Base-by-base conservation (phyloP, 1,140 invertebrate genomes). In the Venturia canescens region DNA sequence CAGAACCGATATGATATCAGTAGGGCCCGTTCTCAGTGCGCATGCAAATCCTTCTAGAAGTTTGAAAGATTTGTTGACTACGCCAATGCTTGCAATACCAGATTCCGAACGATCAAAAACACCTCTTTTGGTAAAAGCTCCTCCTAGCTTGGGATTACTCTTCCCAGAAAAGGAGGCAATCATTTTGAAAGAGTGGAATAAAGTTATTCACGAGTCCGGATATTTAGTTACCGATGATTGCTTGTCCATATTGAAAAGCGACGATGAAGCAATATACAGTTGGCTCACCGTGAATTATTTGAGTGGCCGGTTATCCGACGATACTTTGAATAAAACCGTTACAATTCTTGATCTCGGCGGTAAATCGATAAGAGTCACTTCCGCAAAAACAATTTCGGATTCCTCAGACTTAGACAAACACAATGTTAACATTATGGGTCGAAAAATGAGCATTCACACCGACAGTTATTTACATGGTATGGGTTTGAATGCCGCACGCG, bases 251-350 rank as follows among this genome's bases (percentile, higher is more conserved):
- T 97, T 99, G 97, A 96, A 98, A 87, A 98, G 98, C 4, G 94
- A 94, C 0, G 97, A 98, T 87, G 98, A 99, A 93, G 98, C 97
- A 69, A 95, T 98, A 71, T 98, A 96, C 90, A 97, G 97, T 16
- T 99, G 98, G 98, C 97, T 98, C 88, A 98, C 97, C 0, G 95
- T 98, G 6, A 98, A 98, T 90, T 98, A 97, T 85, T 90, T 98
- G 9, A 90, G 97, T 80, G 95, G 96, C 95, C 93, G 93, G 89
- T 87, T 91, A 18, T 86, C 75, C 67, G 57, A 81, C 16, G 78
- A 86, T 26, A 82, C 72, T 53, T 82, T 81, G 4, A 76, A 83
- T 15, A 93, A 93, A 75, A 96, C 97, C 3, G 96, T 97, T 67
- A 97, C 96, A 0, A 97, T 97, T 0, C 88, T 99, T 34, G 98